Evolutionary conservation across 2,888 invertebrate species (phyloP).

Genomic region (Neria commutata): DNA sequence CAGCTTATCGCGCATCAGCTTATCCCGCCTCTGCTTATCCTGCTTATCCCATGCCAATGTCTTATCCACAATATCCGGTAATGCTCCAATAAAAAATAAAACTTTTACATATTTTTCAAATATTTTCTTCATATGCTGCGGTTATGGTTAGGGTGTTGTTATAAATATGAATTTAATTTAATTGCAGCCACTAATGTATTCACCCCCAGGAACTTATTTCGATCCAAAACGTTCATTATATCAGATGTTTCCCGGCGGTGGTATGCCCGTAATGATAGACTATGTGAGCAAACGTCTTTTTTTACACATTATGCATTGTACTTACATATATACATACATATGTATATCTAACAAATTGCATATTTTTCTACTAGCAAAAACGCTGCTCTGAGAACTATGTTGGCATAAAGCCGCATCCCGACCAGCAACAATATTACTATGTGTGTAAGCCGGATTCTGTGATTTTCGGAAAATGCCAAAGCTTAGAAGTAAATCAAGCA

Average conservation of each 20-base stretch:
- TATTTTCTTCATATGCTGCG: no score
- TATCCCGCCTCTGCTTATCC: no score
- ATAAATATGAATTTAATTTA: no score
- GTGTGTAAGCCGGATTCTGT: conserved; percentile 60
- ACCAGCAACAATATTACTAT: conserved; percentile 60
- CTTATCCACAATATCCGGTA: no score
- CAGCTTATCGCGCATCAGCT: no score
- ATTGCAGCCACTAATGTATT: conserved; percentile 21
- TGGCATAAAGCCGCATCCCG: conserved; percentile 58
- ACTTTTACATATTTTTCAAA: no score
- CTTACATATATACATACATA: no score
- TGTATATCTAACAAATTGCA: no score
- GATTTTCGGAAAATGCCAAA: conserved; percentile 60
- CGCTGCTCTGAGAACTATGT: conserved; percentile 56
- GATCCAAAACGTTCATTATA: conserved; percentile 51
- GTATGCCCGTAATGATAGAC: conserved; percentile 54
- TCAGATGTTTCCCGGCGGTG: conserved; percentile 60
- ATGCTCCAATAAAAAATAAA: no score
- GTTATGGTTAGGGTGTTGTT: no score
- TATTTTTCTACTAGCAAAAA: conserved; percentile 48
- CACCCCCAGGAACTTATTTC: conserved; percentile 43
- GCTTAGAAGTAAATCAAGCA: conserved; percentile 43
- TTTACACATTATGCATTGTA: no score
- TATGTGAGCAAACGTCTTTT: conserved; percentile 52
- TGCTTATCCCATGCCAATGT: no score